Conservation (phyloP, 2,888 invertebrate genomes). For the Brachyptera risi region DNA sequence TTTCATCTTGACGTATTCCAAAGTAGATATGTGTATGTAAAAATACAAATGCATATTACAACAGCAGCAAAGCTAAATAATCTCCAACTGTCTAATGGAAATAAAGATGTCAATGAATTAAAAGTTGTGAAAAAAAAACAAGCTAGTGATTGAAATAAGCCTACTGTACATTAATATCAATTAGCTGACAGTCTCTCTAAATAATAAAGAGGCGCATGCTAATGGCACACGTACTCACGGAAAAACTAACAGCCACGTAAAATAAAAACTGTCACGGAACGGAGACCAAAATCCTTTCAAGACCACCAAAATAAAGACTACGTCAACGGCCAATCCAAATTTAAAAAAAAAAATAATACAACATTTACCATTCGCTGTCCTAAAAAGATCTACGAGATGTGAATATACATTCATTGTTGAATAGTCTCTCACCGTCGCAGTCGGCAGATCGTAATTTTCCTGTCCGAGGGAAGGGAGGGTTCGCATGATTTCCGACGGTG, state of each 20-base stretch:
- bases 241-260: neutral
- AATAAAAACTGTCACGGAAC: neutral
- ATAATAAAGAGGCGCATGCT: too few relatives aligned
- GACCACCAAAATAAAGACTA: neutral
- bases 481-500: conserved; percentile 87
- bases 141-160: too few relatives aligned
- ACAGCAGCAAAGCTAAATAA: too few relatives aligned
- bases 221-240: too few relatives aligned
- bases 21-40: too few relatives aligned
- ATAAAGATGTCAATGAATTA: too few relatives aligned
- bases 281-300: neutral
- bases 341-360: neutral
- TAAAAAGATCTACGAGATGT: neutral
- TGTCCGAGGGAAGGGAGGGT: conserved; percentile 80
- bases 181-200: too few relatives aligned
- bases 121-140: too few relatives aligned
- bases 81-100: too few relatives aligned
- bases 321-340: neutral
- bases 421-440: conserved; percentile 43
- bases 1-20: too few relatives aligned
- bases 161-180: too few relatives aligned
- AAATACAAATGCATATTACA: too few relatives aligned
- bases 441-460: conserved; percentile 61
- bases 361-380: neutral
- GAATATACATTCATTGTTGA: neutral